phyloP scores from a whole-genome alignment of 2,797 vertebrate species.

The Alca torda region DNA sequence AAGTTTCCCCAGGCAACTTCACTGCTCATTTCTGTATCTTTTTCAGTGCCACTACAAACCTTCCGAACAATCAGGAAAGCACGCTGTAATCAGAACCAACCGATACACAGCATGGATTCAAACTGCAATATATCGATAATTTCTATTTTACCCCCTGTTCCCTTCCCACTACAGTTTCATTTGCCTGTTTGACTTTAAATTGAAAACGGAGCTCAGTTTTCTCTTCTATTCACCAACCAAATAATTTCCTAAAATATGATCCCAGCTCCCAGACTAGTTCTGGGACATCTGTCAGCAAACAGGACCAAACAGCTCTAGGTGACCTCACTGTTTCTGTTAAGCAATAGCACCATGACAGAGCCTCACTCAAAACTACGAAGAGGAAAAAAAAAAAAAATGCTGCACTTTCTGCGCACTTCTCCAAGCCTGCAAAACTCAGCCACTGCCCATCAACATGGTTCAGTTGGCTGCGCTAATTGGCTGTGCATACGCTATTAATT shows the following conservation, averaged over 20 bases:
- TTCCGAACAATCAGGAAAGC: background rate
- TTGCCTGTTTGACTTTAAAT: background rate
- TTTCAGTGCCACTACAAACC: background rate
- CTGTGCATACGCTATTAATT: background rate
- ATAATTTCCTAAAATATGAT: background rate
- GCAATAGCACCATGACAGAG: background rate
- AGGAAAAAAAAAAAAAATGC: background rate
- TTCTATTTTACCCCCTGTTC: background rate
- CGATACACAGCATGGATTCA: background rate
- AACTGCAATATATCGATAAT: background rate
- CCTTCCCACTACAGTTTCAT: background rate
- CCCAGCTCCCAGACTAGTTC: background rate
- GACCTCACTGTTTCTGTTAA: background rate
- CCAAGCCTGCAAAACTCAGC: background rate
- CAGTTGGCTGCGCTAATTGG: constrained; percentile 2
- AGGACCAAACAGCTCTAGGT: background rate
- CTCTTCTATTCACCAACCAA: background rate
- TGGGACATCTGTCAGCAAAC: background rate
- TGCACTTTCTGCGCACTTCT: background rate
- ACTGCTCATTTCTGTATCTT: background rate
- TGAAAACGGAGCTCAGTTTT: background rate
- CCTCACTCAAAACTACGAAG: background rate
- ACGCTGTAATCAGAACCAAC: background rate
- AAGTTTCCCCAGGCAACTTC: background rate
- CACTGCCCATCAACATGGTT: background rate